Percentiles rank a stretch among this genome's conserved stretches.
These are phyloP conservation scores for Grallaria varia DNA, from an alignment of 2,113 vertebrate genomes.

Conservation along the genomic window DNA sequence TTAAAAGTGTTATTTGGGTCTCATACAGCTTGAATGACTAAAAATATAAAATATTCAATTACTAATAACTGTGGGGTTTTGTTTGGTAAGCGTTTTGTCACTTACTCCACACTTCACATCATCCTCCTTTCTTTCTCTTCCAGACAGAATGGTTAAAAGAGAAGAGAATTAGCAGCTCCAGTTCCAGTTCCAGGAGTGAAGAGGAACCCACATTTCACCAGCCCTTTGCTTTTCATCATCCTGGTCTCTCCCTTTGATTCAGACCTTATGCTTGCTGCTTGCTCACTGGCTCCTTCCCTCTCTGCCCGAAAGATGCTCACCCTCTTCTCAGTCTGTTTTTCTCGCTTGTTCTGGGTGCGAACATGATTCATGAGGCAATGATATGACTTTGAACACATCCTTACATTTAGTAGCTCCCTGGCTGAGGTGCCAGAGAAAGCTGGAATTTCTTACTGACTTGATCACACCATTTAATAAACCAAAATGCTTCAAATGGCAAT, in stretches of 20 bases:
- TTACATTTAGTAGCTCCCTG: constrained; percentile 30
- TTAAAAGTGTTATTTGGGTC: constrained; percentile 68
- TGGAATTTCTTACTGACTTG: neutral
- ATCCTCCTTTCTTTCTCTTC: neutral
- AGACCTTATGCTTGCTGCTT: neutral
- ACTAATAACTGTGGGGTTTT: constrained; percentile 56
- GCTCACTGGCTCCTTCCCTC: neutral
- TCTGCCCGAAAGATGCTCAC: neutral
- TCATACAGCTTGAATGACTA: constrained; percentile 72
- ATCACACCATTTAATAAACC: neutral
- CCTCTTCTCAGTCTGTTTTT: neutral
- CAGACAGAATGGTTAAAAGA: neutral
- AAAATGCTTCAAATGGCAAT: neutral
- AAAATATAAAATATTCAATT: constrained; percentile 75
- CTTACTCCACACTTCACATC: constrained; percentile 18
- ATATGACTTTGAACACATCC: constrained; percentile 17
- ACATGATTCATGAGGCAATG: constrained; percentile 10
- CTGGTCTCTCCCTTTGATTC: neutral
- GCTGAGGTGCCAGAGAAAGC: neutral
- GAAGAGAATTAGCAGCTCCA: neutral
- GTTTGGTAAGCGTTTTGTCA: constrained; percentile 56
- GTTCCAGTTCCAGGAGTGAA: neutral
- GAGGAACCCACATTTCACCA: neutral
- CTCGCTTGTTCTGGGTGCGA: neutral
- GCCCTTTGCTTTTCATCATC: too few species aligned